These are phyloP conservation scores for Patella ulyssiponensis DNA, from an alignment of 2,888 invertebrate genomes.

Conservation along the genomic window DNA sequence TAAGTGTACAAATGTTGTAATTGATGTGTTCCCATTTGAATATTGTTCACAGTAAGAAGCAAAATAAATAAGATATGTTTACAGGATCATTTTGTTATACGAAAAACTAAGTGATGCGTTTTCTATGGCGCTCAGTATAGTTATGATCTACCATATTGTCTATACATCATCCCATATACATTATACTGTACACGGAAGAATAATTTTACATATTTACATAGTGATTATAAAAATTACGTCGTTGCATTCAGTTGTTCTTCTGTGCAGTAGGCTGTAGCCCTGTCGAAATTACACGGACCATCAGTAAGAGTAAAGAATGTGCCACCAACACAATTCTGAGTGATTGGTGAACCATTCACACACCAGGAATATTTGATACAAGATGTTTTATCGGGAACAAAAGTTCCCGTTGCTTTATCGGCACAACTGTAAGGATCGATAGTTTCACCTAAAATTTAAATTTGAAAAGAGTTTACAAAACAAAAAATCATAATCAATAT, in stretches of 20 bases:
- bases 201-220: no score
- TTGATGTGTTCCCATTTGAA: no score
- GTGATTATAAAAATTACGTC: not conserved
- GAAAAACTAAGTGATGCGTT: no score
- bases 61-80: no score
- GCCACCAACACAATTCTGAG: not conserved
- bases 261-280: not conserved
- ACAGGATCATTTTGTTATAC: no score
- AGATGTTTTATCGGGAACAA: not conserved
- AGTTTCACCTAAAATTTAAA: not conserved
- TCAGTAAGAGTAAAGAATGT: not conserved
- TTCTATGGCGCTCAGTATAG: no score
- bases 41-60: no score
- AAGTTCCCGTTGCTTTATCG: not conserved
- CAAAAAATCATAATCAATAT: no score
- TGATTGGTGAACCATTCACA: constrained; percentile 5
- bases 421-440: constrained; percentile 4
- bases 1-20: no score
- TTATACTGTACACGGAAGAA: no score
- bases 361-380: not conserved
- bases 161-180: not conserved
- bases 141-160: not conserved
- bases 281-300: not conserved
- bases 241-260: not conserved
- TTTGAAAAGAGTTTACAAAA: no score